Evolutionary conservation across 2,797 vertebrate genomes (phyloP).

Genomic region (Catharus ustulatus): DNA sequence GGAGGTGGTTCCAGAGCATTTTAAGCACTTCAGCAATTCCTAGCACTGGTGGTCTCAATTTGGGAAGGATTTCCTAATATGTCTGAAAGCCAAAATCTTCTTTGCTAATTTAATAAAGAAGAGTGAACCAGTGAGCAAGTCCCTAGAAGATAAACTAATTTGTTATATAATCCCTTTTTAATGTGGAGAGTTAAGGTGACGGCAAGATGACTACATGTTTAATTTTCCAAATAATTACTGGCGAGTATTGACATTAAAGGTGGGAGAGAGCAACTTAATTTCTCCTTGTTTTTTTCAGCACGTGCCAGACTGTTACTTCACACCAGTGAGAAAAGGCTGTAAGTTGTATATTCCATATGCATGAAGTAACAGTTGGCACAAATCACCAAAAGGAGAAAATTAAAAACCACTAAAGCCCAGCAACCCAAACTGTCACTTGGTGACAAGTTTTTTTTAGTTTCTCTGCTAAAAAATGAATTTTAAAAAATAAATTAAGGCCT

Average conservation of each 20-base stretch:
- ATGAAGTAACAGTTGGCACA: constrained; percentile 62
- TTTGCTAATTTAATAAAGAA: constrained; percentile 46
- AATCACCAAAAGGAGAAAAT: not conserved
- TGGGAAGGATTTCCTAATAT: constrained; percentile 15
- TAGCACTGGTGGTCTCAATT: constrained; percentile 25
- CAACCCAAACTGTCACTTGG: not conserved
- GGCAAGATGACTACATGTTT: not conserved
- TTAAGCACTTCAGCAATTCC: constrained; percentile 32
- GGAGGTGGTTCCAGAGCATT: constrained; percentile 45
- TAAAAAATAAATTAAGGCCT: not conserved
- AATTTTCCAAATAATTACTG: constrained; percentile 42
- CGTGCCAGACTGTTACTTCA: constrained; percentile 42
- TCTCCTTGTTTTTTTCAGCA: constrained; percentile 36
- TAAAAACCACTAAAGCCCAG: not conserved
- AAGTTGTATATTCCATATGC: constrained; percentile 25
- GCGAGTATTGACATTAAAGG: not conserved
- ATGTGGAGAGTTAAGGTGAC: constrained; percentile 12
- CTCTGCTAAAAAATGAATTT: not conserved
- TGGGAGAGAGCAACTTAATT: not conserved
- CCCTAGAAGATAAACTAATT: not conserved
- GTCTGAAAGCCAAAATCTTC: constrained; percentile 44
- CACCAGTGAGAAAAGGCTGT: constrained; percentile 11
- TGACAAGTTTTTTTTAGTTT: not conserved
- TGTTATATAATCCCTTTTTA: constrained; percentile 39
- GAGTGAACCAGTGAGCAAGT: not conserved